Conservation (phyloP, 2,888 invertebrate species). For the Megamerina dolium region DNA sequence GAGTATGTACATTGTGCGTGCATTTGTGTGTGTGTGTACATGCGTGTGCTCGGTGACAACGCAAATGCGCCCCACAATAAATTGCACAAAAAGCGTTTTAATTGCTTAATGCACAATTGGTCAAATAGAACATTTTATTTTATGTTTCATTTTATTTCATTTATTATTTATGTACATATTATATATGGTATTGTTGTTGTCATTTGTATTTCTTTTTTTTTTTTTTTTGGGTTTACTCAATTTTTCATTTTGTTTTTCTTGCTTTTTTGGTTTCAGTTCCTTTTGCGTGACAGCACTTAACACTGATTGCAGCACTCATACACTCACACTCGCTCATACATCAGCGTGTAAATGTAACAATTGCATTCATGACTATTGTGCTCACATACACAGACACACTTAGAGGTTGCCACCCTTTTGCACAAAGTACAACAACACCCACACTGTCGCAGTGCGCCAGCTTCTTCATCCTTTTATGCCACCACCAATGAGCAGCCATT, state of each 20-base stretch:
- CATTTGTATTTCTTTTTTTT: background rate
- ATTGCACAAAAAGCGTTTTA: slow-evolving; percentile 14
- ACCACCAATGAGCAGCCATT: no score
- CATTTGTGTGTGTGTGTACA: no score
- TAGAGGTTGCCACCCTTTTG: no score
- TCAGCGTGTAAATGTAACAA: slow-evolving; percentile 10
- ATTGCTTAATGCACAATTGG: slow-evolving; percentile 23
- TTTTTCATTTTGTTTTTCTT: background rate
- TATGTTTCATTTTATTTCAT: background rate
- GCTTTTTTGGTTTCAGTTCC: background rate
- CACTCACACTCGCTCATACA: background rate
- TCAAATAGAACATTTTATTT: slow-evolving; percentile 17
- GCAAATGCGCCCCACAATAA: slow-evolving; percentile 6
- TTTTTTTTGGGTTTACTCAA: slow-evolving; percentile 3
- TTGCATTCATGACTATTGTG: slow-evolving; percentile 5
- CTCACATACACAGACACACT: no score
- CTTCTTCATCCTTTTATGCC: background rate
- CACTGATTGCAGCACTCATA: slow-evolving; percentile 29
- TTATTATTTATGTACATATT: background rate
- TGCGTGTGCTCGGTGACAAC: background rate
- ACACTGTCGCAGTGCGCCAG: background rate
- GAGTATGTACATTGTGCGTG: no score
- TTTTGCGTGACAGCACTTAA: slow-evolving; percentile 31
- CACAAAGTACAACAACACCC: background rate
- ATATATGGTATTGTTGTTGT: background rate